A percentile compares a stretch with the other conserved stretches of the same genome.
Conservation (phyloP, 2,113 vertebrate genomes). For the Sinocyclocheilus anshuiensis region DNA sequence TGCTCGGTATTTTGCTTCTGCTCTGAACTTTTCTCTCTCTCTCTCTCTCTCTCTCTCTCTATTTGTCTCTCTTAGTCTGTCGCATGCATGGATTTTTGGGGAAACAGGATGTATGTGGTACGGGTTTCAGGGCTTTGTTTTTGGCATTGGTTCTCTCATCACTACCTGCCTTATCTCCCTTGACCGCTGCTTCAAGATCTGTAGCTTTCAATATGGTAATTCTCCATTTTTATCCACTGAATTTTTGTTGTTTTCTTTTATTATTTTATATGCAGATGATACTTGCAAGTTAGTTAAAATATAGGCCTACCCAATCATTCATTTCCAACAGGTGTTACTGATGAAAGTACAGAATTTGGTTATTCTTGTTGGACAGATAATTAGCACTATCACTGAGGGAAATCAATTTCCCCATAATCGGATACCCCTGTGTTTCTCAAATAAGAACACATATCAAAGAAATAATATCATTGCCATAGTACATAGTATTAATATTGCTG, state of each 20-base stretch:
- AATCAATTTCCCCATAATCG: too few relatives aligned
- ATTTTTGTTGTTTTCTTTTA: neutral
- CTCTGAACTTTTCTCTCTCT: neutral
- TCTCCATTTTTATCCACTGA: neutral
- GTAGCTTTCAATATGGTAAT: constrained; percentile 63
- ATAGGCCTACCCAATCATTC: neutral
- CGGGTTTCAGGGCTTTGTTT: constrained; percentile 67
- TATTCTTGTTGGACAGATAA: neutral
- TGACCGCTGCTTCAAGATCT: constrained; percentile 71
- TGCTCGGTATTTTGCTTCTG: constrained; percentile 1
- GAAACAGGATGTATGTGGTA: constrained; percentile 65
- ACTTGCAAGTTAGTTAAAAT: neutral
- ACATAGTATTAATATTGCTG: neutral
- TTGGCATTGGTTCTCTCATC: constrained; percentile 67
- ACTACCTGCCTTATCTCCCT: constrained; percentile 69
- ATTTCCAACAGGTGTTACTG: neutral
- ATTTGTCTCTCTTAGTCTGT: constrained; percentile 52
- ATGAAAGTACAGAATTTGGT: neutral
- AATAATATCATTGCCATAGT: neutral
- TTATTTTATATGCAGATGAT: neutral
- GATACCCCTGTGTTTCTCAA: neutral
- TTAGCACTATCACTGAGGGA: too few relatives aligned
- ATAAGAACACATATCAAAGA: neutral
- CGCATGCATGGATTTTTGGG: constrained; percentile 67
- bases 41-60: too few relatives aligned